phyloP scores from a whole-genome alignment of 2,113 vertebrate species.

The Amphiprion percula region DNA sequence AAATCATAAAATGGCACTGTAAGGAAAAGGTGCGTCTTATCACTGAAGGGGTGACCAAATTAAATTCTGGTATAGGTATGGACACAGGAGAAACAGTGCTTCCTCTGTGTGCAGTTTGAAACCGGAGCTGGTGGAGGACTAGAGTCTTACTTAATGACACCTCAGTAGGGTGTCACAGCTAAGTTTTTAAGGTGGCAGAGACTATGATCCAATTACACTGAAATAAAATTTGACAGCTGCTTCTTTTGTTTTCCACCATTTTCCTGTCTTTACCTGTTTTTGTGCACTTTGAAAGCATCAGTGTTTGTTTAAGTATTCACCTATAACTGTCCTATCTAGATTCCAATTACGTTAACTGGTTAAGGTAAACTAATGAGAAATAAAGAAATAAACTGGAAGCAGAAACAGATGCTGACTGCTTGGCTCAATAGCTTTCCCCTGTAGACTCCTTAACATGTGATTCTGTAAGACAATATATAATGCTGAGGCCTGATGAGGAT shows the following conservation, averaged over 20 bases:
- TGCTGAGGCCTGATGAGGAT: background rate
- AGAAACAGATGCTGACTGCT: conserved; percentile 49
- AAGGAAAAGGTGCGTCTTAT: background rate
- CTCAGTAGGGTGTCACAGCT: background rate
- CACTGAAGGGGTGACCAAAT: conserved; percentile 10
- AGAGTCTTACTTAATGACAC: background rate
- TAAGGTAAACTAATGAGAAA: background rate
- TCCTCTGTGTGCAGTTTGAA: conserved; percentile 19
- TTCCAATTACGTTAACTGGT: background rate
- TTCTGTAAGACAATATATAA: background rate
- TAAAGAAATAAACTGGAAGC: conserved; percentile 1
- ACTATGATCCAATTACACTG: background rate
- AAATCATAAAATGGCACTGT: conserved; percentile 3
- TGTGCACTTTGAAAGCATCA: conserved; percentile 11
- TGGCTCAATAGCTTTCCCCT: conserved; percentile 19
- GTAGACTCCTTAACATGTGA: conserved; percentile 37
- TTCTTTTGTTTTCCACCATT: background rate
- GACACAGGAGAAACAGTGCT: background rate
- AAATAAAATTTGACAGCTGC: background rate
- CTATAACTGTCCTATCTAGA: conserved; percentile 14
- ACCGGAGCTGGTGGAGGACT: conserved; percentile 7
- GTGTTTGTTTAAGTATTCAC: background rate
- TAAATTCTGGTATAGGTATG: background rate
- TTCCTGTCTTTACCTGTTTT: background rate
- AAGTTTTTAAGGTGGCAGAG: background rate